A percentile compares a stretch with the other conserved stretches of the same genome.
Conservation (phyloP, 2,113 vertebrate species). For the Pungitius pungitius region DNA sequence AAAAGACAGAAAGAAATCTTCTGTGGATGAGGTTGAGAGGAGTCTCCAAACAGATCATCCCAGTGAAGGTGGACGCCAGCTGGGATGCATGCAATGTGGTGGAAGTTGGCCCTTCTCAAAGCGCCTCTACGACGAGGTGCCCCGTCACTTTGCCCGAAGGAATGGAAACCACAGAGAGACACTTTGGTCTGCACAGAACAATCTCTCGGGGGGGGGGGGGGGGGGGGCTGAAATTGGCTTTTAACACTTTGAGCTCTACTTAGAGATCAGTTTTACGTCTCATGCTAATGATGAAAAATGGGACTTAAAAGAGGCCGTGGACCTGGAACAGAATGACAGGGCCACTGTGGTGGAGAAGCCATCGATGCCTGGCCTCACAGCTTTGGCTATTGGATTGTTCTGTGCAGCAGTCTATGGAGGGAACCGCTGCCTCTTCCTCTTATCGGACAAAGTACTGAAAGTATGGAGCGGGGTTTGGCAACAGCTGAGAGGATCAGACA, state of each 20-base stretch:
- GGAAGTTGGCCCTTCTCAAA: neutral
- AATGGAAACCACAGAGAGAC: constrained; percentile 29
- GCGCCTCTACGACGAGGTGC: neutral
- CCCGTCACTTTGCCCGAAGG: constrained; percentile 21
- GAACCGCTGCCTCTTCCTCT: constrained; percentile 53
- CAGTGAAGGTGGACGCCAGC: no score
- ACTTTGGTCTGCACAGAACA: constrained; percentile 29
- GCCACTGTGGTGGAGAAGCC: constrained; percentile 26
- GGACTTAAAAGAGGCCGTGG: constrained; percentile 57
- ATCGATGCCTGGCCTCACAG: constrained; percentile 58
- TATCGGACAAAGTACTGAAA: constrained; percentile 58
- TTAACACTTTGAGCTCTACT: constrained; percentile 64
- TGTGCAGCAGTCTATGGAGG: constrained; percentile 66
- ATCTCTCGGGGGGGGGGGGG: constrained; percentile 39
- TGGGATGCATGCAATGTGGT: neutral
- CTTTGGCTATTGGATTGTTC: constrained; percentile 74
- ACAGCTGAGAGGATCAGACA: constrained; percentile 52
- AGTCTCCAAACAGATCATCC: neutral
- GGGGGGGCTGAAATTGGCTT: constrained; percentile 59
- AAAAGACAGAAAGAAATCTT: neutral
- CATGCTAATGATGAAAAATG: constrained; percentile 77
- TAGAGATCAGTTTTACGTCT: constrained; percentile 72
- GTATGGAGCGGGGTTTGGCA: constrained; percentile 63
- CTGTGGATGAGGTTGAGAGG: neutral
- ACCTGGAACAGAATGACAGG: constrained; percentile 48